Conservation (phyloP, 1,140 invertebrate species). For the Archegozetes longisetosus region DNA sequence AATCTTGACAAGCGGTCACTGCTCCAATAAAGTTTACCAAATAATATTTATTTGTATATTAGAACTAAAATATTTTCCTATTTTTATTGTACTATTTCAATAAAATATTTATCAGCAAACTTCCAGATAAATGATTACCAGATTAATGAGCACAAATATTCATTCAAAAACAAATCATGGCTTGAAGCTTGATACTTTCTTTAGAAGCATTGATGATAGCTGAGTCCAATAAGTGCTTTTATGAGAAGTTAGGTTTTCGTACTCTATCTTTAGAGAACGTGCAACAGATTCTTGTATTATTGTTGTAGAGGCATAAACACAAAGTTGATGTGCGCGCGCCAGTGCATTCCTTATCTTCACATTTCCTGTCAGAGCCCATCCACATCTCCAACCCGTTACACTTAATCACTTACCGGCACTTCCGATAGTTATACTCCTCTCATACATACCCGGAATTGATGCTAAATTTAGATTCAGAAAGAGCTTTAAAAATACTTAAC, state of each 20-base stretch:
- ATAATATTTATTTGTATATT: too few relatives aligned
- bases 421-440: slow-evolving; percentile 87
- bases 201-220: slow-evolving; percentile 51
- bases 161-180: too few relatives aligned
- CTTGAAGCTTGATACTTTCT: too few relatives aligned
- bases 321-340: slow-evolving; percentile 71
- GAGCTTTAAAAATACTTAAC: too few relatives aligned
- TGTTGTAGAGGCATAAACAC: slow-evolving; percentile 70
- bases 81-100: too few relatives aligned
- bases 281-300: slow-evolving; percentile 31
- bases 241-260: slow-evolving; percentile 45
- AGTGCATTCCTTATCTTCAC: slow-evolving; percentile 42
- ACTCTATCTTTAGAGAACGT: slow-evolving; percentile 14
- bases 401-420: slow-evolving; percentile 95
- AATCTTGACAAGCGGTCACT: too few relatives aligned
- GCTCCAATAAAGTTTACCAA: too few relatives aligned
- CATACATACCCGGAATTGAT: slow-evolving; percentile 89
- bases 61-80: too few relatives aligned
- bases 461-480: too few relatives aligned
- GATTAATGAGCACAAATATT: too few relatives aligned
- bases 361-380: slow-evolving; percentile 84
- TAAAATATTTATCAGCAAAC: too few relatives aligned
- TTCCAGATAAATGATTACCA: too few relatives aligned
- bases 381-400: slow-evolving; percentile 83
- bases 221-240: slow-evolving; percentile 71